These are phyloP conservation scores for Crotalus tigris DNA, from an alignment of 2,113 vertebrate genomes.

Conservation along the genomic window DNA sequence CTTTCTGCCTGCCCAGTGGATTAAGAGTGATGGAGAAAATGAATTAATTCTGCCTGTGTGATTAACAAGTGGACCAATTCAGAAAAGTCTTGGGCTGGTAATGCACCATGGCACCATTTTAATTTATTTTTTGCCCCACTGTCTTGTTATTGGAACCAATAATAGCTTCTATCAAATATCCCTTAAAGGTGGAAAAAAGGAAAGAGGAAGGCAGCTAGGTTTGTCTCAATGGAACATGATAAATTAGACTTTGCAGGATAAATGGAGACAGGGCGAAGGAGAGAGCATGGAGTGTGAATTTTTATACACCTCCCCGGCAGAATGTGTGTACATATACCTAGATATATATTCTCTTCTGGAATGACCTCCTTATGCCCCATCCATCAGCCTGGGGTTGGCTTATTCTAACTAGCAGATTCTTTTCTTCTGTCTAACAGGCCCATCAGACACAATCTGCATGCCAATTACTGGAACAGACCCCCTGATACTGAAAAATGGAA, in stretches of 20 bases:
- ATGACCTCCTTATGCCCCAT: conserved; percentile 94
- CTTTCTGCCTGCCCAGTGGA: conserved; percentile 15
- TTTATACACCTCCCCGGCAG: conserved; percentile 25
- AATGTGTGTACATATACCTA: background rate
- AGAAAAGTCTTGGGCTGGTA: conserved; percentile 73
- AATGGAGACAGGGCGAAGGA: conserved; percentile 63
- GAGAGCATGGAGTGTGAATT: conserved; percentile 55
- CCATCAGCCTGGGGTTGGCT: conserved; percentile 96
- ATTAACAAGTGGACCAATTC: conserved; percentile 84
- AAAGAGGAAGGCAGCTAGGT: conserved; percentile 66
- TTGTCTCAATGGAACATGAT: conserved; percentile 80
- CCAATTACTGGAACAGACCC: conserved; percentile 98
- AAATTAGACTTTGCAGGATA: conserved; percentile 77
- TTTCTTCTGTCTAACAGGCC: conserved; percentile 88
- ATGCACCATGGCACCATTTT: conserved; percentile 83
- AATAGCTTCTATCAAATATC: conserved; percentile 74
- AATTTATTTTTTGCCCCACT: conserved; percentile 71
- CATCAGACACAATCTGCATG: conserved; percentile 99
- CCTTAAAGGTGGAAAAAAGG: conserved; percentile 70
- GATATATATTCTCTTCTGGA: conserved; percentile 78
- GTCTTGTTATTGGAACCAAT: conserved; percentile 76
- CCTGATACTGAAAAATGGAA: conserved; percentile 96
- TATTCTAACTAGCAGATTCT: conserved; percentile 93
- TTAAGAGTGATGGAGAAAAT: conserved; percentile 54
- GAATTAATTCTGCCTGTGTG: conserved; percentile 86